A percentile compares a stretch with the other conserved stretches of the same genome.
Conservation (phyloP, 30 jellyfish, hydroid and myxozoan species). For the Chrysaora quinquecirrha region DNA sequence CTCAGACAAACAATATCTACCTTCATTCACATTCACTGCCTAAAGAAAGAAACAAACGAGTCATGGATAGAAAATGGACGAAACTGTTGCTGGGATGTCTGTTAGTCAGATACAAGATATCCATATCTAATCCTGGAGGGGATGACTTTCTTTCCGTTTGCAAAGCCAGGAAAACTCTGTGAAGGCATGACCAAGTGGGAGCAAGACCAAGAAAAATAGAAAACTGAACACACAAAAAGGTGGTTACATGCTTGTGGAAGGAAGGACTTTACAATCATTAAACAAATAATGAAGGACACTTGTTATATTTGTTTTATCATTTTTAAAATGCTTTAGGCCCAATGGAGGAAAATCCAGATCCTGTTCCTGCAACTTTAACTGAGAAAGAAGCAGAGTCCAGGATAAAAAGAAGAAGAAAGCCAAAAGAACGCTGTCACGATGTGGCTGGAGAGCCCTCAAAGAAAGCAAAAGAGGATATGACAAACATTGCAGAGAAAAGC, state of each 20-base stretch:
- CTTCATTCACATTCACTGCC: neutral
- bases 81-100: constrained; percentile 55
- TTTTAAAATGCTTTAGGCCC: constrained; percentile 42
- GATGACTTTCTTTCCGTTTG: constrained; percentile 39
- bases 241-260: constrained; percentile 77
- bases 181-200: constrained; percentile 53
- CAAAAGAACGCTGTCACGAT: neutral
- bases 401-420: constrained; percentile 26
- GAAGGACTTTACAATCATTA: constrained; percentile 31
- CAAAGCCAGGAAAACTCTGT: constrained; percentile 49
- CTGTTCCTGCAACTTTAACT: constrained; percentile 35
- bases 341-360: constrained; percentile 61
- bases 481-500: constrained; percentile 11
- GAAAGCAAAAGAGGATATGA: constrained; percentile 1
- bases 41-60: constrained; percentile 6
- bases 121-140: constrained; percentile 50
- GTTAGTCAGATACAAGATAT: constrained; percentile 46
- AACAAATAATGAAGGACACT: constrained; percentile 50
- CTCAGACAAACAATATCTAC: constrained; percentile 7
- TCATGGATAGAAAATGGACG: constrained; percentile 19
- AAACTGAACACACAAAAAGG: constrained; percentile 27
- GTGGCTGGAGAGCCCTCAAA: neutral
- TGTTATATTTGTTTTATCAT: constrained; percentile 55
- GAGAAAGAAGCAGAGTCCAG: constrained; percentile 32
- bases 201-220: constrained; percentile 12